These are phyloP conservation scores for Sturmia bella DNA, from an alignment of 2,888 invertebrate genomes.

Conservation along the genomic window DNA sequence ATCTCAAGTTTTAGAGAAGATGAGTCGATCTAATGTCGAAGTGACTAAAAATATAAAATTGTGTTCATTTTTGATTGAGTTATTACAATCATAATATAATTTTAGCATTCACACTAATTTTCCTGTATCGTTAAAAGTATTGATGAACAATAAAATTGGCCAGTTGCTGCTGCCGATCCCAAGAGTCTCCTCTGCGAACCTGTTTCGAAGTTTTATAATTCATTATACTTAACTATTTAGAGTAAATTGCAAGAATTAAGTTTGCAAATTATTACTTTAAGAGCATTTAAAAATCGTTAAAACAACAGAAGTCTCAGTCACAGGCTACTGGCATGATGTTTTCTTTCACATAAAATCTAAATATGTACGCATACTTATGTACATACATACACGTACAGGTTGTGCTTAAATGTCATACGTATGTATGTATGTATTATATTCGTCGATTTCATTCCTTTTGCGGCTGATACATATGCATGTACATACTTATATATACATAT, in stretches of 20 bases:
- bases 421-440: slow-evolving; percentile 4
- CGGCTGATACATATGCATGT: too few relatives aligned
- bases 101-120: slow-evolving; percentile 15
- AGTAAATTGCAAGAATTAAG: slow-evolving; percentile 63
- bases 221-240: slow-evolving; percentile 44
- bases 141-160: slow-evolving; percentile 3
- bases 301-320: slow-evolving; percentile 34
- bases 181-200: not conserved
- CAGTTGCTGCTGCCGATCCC: not conserved
- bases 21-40: not conserved
- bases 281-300: slow-evolving; percentile 54
- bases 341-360: slow-evolving; percentile 50
- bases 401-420: slow-evolving; percentile 56
- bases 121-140: not conserved
- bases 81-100: slow-evolving; percentile 9
- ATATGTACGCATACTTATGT: slow-evolving; percentile 24
- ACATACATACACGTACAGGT: too few relatives aligned
- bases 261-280: slow-evolving; percentile 64
- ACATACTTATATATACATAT: too few relatives aligned
- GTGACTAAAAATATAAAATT: not conserved
- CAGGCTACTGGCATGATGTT: slow-evolving; percentile 9
- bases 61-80: slow-evolving; percentile 20
- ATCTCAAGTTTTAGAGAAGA: too few relatives aligned
- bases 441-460: too few relatives aligned
- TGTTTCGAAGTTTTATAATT: slow-evolving; percentile 15